Conservation (phyloP, 2,113 vertebrate species). For the Sula dactylatra region DNA sequence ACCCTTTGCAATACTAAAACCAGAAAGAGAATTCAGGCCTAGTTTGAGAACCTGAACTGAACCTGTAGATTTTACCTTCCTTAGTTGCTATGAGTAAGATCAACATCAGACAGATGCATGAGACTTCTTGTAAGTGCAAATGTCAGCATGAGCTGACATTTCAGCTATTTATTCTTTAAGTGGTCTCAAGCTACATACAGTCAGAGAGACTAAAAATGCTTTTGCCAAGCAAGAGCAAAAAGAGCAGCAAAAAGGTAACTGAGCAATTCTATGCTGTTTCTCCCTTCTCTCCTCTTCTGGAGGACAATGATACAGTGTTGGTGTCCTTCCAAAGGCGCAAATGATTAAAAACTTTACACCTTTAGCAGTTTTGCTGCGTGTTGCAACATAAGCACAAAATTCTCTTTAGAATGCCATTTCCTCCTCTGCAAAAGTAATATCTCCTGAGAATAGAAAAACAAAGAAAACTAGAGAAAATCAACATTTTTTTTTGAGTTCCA, state of each 20-base stretch:
- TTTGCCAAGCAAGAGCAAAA: not conserved
- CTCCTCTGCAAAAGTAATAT: not conserved
- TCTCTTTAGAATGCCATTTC: not conserved
- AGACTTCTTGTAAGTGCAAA: not conserved
- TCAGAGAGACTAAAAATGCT: not conserved
- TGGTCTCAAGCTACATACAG: not conserved
- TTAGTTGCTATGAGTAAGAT: not conserved
- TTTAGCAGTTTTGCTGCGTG: not conserved
- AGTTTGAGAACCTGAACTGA: not conserved
- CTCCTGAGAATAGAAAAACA: not conserved
- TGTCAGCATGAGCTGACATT: not conserved
- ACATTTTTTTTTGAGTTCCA: not conserved
- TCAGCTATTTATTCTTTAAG: not conserved
- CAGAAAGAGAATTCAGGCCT: not conserved
- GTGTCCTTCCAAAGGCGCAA: conserved; percentile 4
- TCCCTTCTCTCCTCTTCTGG: not conserved
- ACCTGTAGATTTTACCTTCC: not conserved
- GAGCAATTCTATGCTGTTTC: not conserved
- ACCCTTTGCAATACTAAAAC: not conserved
- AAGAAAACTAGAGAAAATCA: not conserved
- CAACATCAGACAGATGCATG: not conserved
- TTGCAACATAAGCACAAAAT: not conserved
- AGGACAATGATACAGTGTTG: not conserved
- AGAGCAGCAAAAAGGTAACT: not conserved
- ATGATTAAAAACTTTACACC: not conserved